Percentiles rank a stretch among this genome's conserved stretches.
phyloP scores from a whole-genome alignment of 1,140 invertebrate genomes.

The Lethocerus indicus region DNA sequence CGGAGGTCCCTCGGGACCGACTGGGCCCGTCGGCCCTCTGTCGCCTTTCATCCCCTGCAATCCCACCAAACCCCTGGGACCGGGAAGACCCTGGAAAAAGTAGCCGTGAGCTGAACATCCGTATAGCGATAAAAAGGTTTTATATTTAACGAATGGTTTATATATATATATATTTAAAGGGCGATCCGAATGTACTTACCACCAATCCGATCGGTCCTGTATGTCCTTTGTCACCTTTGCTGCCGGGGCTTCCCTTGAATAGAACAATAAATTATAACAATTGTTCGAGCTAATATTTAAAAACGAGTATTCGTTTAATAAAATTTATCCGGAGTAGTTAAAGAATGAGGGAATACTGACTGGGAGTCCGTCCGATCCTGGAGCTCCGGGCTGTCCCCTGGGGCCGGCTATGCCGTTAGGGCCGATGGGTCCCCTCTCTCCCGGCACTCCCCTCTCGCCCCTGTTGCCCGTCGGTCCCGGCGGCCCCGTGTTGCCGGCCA shows the following conservation, averaged over 20 bases:
- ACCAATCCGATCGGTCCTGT: constrained; percentile 50
- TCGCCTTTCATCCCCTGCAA: constrained; percentile 53
- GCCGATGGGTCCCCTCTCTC: constrained; percentile 51
- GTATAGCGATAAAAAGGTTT: too few species aligned
- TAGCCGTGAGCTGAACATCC: too few species aligned
- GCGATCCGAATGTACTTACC: too few species aligned
- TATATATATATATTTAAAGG: too few species aligned
- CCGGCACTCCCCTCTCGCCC: constrained; percentile 53
- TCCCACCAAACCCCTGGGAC: constrained; percentile 43
- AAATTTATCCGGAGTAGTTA: too few species aligned
- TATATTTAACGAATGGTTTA: too few species aligned
- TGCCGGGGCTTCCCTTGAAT: constrained; percentile 42
- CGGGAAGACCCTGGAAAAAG: constrained; percentile 40
- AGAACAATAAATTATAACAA: too few species aligned
- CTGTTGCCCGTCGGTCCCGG: constrained; percentile 34
- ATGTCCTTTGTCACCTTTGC: constrained; percentile 54
- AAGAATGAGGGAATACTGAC: constrained; percentile 27
- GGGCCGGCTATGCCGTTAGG: constrained; percentile 39
- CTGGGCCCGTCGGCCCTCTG: constrained; percentile 36
- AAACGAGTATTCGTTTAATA: too few species aligned
- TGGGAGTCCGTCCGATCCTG: constrained; percentile 48
- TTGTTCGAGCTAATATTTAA: too few species aligned
- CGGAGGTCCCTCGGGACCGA: constrained; percentile 44
- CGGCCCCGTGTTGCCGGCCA: constrained; percentile 39
- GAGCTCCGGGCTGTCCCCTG: constrained; percentile 45